Evolutionary conservation across 2,113 vertebrate genomes (phyloP), one percentile per base, ranked within the genome.

Genomic region (Nothobranchius kuhntae): DNA sequence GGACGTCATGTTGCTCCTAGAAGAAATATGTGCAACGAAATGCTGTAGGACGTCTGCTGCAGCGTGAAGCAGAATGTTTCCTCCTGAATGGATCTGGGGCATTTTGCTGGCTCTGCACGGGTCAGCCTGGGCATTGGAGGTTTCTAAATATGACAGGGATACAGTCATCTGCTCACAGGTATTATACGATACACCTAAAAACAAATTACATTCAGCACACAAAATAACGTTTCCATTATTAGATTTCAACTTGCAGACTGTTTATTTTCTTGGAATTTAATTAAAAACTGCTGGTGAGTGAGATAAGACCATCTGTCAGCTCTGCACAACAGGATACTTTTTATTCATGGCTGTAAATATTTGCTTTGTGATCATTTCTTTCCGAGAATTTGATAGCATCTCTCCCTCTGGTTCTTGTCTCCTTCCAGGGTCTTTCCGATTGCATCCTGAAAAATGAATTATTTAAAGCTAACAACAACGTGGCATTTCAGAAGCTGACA

Each of bases 111-210:
- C 35, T 17, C 44, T 80, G 0, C 35, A 0, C 8, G 40, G 53
- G n/a, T 26, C 71, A 3, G 48, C 61, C 47, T 61, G 61, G 8
- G 8, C 13, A 48, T 65, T 84, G 79, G 68, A 81, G 24, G 45
- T 64, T 11, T 55, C 50, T 53, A 36, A 42, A 67, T 26, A 73
- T 61, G 65, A 69, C 26, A 53, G 51, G 14, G 4, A 46, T 26
- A 13, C 65, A 60, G 69, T 90, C 12, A 65, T 61, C 21, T 90
- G 87, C 61, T 79, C 79, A 17, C 61, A 86, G 89, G 87, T 90
- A 88, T 14, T 30, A 15, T 10, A 14, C 2, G 9, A n/a, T 13
- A 0, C 48, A 42, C 17, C 4, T 4, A 4, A 38, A 6, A 38
- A 2, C 4, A 35, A 12, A 68, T 15, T 1, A 54, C 6, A 58